phyloP scores from a whole-genome alignment of 2,113 vertebrate genomes.

The Parus major region DNA sequence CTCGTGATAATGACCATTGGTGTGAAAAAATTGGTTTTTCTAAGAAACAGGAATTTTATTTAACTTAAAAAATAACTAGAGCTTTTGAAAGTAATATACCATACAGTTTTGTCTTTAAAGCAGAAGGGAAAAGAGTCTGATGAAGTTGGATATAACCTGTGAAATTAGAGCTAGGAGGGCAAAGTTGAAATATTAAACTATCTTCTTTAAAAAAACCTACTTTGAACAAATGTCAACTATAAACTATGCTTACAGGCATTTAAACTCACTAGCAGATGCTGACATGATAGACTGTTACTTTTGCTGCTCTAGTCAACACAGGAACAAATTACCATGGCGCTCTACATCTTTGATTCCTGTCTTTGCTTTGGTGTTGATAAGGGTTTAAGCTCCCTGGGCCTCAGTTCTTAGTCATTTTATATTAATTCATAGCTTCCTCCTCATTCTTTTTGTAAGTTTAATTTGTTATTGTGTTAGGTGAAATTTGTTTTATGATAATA shows the following conservation, averaged over 20 bases:
- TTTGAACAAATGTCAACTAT: not conserved
- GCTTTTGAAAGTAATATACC: not conserved
- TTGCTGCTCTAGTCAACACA: not conserved
- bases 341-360: not conserved
- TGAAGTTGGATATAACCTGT: not conserved
- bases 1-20: not conserved
- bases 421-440: slow-evolving; percentile 14
- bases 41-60: not conserved
- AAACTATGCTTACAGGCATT: not conserved
- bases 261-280: not conserved
- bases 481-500: slow-evolving; percentile 43
- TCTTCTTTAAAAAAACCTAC: not conserved
- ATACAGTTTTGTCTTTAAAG: not conserved
- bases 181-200: not conserved
- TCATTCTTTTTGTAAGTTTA: not conserved
- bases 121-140: not conserved
- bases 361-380: not conserved
- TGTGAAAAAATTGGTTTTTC: not conserved
- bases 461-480: not conserved
- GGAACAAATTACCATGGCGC: not conserved
- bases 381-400: not conserved
- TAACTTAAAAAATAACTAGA: not conserved
- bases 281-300: not conserved
- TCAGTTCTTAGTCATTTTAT: not conserved
- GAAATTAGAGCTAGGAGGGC: not conserved